phyloP scores from a whole-genome alignment of 2,888 invertebrate genomes.

The Agrochola lychnidis region DNA sequence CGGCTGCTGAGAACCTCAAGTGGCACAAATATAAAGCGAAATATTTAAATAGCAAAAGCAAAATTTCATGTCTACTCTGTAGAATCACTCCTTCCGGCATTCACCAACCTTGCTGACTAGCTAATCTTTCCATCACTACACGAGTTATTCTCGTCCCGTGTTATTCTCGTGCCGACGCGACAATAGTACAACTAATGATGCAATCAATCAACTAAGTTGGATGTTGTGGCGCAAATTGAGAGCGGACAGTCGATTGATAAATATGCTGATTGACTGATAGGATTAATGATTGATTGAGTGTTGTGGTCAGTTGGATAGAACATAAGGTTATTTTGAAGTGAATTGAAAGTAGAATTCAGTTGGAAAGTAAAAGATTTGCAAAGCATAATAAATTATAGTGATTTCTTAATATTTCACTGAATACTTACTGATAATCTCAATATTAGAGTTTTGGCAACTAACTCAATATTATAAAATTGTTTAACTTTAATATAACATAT shows the following conservation, averaged over 20 bases:
- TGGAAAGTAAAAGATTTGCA: background rate
- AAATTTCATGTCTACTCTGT: background rate
- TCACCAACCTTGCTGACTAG: background rate
- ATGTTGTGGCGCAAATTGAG: constrained; percentile 26
- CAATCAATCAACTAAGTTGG: constrained; percentile 26
- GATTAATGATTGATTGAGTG: constrained; percentile 31
- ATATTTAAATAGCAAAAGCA: too few relatives aligned
- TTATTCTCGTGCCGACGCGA: too few relatives aligned
- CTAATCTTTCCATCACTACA: background rate
- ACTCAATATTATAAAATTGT: too few relatives aligned
- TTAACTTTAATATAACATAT: too few relatives aligned
- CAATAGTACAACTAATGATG: constrained; percentile 22
- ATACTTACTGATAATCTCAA: too few relatives aligned
- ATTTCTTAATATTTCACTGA: background rate
- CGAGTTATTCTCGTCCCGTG: background rate
- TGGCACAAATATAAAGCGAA: too few relatives aligned
- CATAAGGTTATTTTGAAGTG: background rate
- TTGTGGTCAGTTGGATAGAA: background rate
- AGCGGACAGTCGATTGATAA: constrained; percentile 33
- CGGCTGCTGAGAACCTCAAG: too few relatives aligned
- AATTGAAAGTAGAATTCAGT: background rate
- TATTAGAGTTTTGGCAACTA: too few relatives aligned
- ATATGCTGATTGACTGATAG: constrained; percentile 39
- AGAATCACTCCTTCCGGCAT: background rate
- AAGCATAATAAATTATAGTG: background rate